These are phyloP conservation scores for Clitarchus hookeri DNA, from an alignment of 2,888 invertebrate species.

Conservation along the genomic window DNA sequence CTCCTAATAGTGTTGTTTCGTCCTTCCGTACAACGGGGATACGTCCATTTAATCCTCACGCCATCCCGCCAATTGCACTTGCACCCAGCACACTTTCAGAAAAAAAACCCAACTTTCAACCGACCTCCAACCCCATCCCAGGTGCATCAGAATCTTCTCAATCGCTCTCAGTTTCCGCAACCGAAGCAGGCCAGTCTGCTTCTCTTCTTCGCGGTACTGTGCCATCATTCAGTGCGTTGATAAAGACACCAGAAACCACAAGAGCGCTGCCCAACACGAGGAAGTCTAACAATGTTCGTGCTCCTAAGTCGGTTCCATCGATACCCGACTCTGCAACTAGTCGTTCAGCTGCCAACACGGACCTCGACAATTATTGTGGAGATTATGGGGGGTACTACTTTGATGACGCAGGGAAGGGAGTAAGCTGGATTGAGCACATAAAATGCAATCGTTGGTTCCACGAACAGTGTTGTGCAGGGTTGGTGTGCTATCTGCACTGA, in stretches of 20 bases:
- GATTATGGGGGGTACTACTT: neutral
- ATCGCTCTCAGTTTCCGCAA: neutral
- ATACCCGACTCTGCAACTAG: neutral
- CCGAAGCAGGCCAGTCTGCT: neutral
- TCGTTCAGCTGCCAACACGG: neutral
- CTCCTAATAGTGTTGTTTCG: neutral
- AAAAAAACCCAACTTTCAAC: neutral
- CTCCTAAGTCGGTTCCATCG: neutral
- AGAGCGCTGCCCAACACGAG: neutral
- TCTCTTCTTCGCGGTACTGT: neutral
- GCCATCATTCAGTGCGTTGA: neutral
- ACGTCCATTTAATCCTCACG: neutral
- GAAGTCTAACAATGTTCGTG: neutral
- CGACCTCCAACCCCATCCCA: neutral
- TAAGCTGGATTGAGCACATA: neutral
- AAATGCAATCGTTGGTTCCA: slow-evolving; percentile 4
- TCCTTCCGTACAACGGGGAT: neutral
- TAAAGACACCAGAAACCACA: neutral
- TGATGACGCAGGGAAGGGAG: neutral
- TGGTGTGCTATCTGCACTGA: neutral
- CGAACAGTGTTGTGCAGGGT: neutral
- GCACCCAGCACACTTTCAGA: slow-evolving; percentile 17
- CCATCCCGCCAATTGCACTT: neutral
- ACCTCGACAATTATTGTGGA: neutral
- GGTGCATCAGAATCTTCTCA: neutral